Evolutionary conservation across 2,888 invertebrate genomes (phyloP), one percentile per base, ranked within the genome.

Genomic region (Choristoneura rosaceana): DNA sequence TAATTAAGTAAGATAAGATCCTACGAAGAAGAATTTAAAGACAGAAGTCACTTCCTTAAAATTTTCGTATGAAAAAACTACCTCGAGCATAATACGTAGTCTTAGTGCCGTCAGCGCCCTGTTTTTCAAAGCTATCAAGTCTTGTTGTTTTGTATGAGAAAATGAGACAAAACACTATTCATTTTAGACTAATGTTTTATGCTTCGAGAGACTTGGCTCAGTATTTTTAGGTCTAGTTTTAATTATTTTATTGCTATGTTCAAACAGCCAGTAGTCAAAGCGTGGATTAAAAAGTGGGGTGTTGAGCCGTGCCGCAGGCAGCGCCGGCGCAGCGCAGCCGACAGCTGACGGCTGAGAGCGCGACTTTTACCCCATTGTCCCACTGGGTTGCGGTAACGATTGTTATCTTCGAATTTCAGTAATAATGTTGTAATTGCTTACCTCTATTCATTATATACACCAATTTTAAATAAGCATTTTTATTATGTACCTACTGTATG

Each of bases 201-300:
- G 25, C 25, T 25, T 25, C 25, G 25, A 25, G 25, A 25, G 2
- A 25, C 25, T 25, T 0, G 25, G 25, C 25, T 2, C 25, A 25
- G 25, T 25, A 25, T 25, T 25, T 25, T 25, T 25, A 25, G 25
- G 25, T 14, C 4, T 47, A 12, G 12, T 47, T 50, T 50, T 50
- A 15, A 9, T 59, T 58, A 34, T 68, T 68, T 67, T 60, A 52
- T 63, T 73, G 76, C 14, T 17, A 80, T 79, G 84, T 88, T 78
- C 84, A 73, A 66, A 84, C 74, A 74, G 74, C 76, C 67, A 74
- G 84, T 82, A 76, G 84, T 79, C 74, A 59, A 59, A 73, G 41
- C 71, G 74, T 81, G 90, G 91, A 92, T 93, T 91, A 92, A 83
- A 84, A 83, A 85, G 82, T 85, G 83, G 91, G 90, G 88, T 82